Base-by-base conservation (phyloP, 2,888 invertebrate genomes). In the Pterobdella sp. region DNA sequence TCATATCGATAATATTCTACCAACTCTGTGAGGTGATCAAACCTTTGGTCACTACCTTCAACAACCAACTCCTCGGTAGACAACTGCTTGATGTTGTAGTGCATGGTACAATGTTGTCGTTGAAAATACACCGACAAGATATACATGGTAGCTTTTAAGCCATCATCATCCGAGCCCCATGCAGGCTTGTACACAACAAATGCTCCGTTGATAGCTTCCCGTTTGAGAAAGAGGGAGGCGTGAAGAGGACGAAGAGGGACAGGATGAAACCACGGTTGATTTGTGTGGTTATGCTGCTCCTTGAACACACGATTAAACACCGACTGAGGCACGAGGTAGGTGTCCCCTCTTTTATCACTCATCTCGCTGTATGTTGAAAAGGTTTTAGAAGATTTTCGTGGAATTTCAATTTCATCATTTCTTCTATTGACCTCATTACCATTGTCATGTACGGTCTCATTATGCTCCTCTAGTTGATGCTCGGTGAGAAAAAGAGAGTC, bases 221-320 rank as follows among this genome's bases (percentile, higher is more conserved):
- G 18, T 31, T 26, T 29, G n/a, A 78, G 74, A 66, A 78, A 77
- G 37, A 78, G 35, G 18, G 78, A 68, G n/a, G 78, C 78, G 34
- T 78, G 76, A 1, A 75, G 63, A 14, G 77, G 74, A 22, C 75
- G 70, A 10, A 78, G 71, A 0, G 60, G 36, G 36, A 78, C 65
- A 0, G 78, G 78, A 63, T 78, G 78, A 49, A 71, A 78, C 78
- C 78, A 78, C 4, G 75, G 71, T 64, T 77, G 75, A 0, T 74
- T 74, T 22, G 70, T 76, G 1, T 77, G 78, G 64, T 78, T 77
- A 31, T 77, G 76, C 37, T 56, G 26, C 14, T 18, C 3, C n/a
- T 56, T 7, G 4, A 56, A 4, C n/a, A 56, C n/a, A 26, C 75
- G 74, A 32, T 52, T 68, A 35, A 72, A 73, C 42, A 77, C 66